Base-by-base conservation (phyloP, 2,113 vertebrate species). In the Atlantisia rogersi region DNA sequence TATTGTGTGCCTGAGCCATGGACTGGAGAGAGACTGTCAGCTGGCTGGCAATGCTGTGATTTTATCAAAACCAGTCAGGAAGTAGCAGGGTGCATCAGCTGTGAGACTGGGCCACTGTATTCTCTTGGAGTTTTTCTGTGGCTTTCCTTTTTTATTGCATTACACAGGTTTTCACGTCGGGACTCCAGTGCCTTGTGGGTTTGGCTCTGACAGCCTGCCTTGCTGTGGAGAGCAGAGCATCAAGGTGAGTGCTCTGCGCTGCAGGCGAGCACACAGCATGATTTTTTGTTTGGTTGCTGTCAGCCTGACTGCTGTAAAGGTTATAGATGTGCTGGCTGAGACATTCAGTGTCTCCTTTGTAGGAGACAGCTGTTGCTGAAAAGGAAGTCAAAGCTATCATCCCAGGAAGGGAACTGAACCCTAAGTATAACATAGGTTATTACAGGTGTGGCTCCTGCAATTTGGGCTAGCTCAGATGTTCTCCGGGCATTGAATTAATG, bases 251-350 rank as follows among this genome's bases (percentile, higher is more conserved):
- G 1, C 62, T 44, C 73, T 26, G 19, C 46, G 11, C 39, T 50
- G 0, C 4, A 9, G 19, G 12, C 64, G 18, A 8, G n/a, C 50
- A 2, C 25, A 10, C 56, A 50, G 3, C 9, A 11, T 8, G 31
- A 44, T 37, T 80, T 46, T 63, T 35, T 63, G 35, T 37, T 48
- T 18, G 8, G 1, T 21, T 37, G 21, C 14, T 63, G 26, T 68
- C 55, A 69, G 31, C 14, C 40, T 74, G 69, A 10, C 50, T 48
- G 77, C 88, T 56, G 28, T 50, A 42, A 48, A 31, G 39, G 15
- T 22, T 35, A 12, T 26, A 26, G 31, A 59, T 48, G 39, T 56
- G 37, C 55, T 88, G 60, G 9, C 24, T 59, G 42, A 42, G 42
- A 28, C 8, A 1, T 5, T 32, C 48, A 28, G 4, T 6, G 4